phyloP scores from a whole-genome alignment of 2,888 invertebrate genomes.

The Brenthis daphne region DNA sequence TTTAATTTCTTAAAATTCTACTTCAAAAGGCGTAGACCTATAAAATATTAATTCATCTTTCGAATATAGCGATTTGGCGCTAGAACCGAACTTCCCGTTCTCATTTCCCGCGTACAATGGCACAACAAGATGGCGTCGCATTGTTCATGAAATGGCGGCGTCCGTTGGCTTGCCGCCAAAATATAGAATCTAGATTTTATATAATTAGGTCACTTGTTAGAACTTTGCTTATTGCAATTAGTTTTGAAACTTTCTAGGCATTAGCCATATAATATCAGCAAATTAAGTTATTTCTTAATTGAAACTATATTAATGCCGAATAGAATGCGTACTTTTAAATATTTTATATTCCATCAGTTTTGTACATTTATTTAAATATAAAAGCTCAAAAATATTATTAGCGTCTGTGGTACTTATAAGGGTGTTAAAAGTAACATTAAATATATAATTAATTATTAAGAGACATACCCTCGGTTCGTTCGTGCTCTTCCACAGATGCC shows the following conservation, averaged over 20 bases:
- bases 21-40: neutral
- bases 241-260: conserved; percentile 17
- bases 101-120: conserved; percentile 36
- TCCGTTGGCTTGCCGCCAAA: conserved; percentile 44
- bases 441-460: too few species aligned
- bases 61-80: conserved; percentile 30
- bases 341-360: too few species aligned
- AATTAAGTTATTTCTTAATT: too few species aligned
- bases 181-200: conserved; percentile 37
- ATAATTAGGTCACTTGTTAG: conserved; percentile 38
- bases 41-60: conserved; percentile 1
- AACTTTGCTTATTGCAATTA: conserved; percentile 29
- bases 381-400: too few species aligned
- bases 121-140: conserved; percentile 44
- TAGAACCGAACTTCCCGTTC: conserved; percentile 30
- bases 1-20: neutral
- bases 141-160: conserved; percentile 44
- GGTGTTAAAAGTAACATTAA: too few species aligned
- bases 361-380: too few species aligned
- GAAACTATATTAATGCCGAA: too few species aligned
- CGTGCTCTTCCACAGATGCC: too few species aligned
- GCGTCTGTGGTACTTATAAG: too few species aligned
- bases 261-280: neutral
- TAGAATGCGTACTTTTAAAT: too few species aligned
- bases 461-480: too few species aligned